These are phyloP conservation scores for Umimayanthus kanabou DNA, from an alignment of 92 coral and sea anemone genomes.

Conservation along the genomic window DNA sequence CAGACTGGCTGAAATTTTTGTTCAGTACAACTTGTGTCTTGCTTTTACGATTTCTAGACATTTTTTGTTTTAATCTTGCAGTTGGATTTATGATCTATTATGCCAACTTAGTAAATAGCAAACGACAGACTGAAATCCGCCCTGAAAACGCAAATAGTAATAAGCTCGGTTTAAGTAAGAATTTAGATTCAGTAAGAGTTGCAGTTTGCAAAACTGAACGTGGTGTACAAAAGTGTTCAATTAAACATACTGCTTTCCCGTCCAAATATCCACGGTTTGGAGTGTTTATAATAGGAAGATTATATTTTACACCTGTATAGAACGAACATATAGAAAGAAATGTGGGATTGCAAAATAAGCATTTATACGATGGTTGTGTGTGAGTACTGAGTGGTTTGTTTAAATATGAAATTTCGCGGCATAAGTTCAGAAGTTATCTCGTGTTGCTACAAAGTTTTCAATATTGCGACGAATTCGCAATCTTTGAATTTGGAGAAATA, in stretches of 20 bases:
- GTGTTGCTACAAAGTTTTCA: not conserved
- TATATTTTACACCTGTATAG: slow-evolving; percentile 37
- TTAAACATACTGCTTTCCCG: not conserved
- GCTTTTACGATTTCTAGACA: too few relatives aligned
- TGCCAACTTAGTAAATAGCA: too few relatives aligned
- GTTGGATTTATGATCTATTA: too few relatives aligned
- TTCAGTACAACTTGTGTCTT: too few relatives aligned
- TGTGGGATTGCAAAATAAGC: slow-evolving; percentile 10
- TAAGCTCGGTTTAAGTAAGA: too few relatives aligned
- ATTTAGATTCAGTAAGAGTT: not conserved
- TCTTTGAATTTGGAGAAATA: not conserved
- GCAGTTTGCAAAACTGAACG: not conserved
- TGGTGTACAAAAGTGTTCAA: not conserved
- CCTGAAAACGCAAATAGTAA: too few relatives aligned
- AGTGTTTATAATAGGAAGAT: not conserved
- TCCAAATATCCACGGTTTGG: not conserved
- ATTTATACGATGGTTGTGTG: not conserved
- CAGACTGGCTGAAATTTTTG: too few relatives aligned
- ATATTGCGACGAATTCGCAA: not conserved
- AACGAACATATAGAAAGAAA: not conserved
- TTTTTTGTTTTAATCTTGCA: too few relatives aligned
- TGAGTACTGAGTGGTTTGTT: not conserved
- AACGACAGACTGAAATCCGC: too few relatives aligned
- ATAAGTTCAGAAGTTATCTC: not conserved
- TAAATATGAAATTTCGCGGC: not conserved